Percentiles rank a stretch among this genome's conserved stretches.
phyloP scores from a whole-genome alignment of 1,140 invertebrate species.

The Eumaeus atala region DNA sequence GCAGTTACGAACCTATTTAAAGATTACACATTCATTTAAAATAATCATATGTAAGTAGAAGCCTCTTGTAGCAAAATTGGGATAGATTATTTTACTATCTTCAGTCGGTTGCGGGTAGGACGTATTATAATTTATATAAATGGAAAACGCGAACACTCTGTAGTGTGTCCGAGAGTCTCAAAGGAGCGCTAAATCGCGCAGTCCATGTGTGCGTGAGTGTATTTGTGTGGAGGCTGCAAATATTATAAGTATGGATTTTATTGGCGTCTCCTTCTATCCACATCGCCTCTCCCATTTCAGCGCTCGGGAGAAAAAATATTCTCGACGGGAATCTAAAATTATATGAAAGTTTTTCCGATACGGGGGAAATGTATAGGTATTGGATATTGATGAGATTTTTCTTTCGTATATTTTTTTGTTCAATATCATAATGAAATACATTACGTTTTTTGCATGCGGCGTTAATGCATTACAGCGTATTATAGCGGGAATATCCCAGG shows the following conservation, averaged over 20 bases:
- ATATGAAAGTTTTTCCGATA: constrained; percentile 26
- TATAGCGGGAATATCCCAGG: too few species aligned
- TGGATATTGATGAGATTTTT: too few species aligned
- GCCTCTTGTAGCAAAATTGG: too few species aligned
- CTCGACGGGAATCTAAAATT: constrained; percentile 64
- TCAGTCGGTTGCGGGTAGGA: too few species aligned
- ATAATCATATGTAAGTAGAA: too few species aligned
- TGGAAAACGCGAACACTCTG: constrained; percentile 29
- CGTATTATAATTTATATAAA: not conserved
- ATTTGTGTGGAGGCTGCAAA: constrained; percentile 58
- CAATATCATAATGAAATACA: too few species aligned
- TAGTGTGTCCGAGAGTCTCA: constrained; percentile 55
- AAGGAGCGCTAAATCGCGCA: constrained; percentile 57
- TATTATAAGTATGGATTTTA: constrained; percentile 74
- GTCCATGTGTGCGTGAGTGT: constrained; percentile 45
- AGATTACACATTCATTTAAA: too few species aligned
- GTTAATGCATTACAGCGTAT: too few species aligned
- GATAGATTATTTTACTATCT: too few species aligned
- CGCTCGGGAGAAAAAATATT: constrained; percentile 57
- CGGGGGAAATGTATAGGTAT: not conserved
- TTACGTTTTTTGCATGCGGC: too few species aligned
- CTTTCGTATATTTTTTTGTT: too few species aligned
- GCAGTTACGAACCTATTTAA: too few species aligned
- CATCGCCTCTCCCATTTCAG: constrained; percentile 37
- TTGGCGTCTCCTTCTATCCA: constrained; percentile 47